A percentile compares a stretch with the other conserved stretches of the same genome.
Evolutionary conservation across 2,113 vertebrate species (phyloP).

Genomic region (Misgurnus mizolepis): DNA sequence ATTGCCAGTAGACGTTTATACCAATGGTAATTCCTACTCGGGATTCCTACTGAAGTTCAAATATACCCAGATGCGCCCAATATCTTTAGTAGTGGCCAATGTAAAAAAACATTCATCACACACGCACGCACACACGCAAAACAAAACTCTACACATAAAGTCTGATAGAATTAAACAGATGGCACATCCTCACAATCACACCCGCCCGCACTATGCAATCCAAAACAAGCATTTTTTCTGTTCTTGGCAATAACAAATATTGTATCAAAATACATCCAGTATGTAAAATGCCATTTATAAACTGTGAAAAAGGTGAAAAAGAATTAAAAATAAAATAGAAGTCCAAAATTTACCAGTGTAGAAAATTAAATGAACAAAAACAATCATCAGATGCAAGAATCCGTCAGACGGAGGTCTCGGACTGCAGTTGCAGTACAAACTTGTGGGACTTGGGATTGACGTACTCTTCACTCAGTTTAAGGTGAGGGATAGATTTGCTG

Average conservation of each 20-base stretch:
- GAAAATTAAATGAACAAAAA: constrained; percentile 59
- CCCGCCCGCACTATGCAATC: constrained; percentile 33
- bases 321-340: constrained; percentile 61
- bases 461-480: constrained; percentile 92
- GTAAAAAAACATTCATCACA: constrained; percentile 9
- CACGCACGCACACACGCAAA: constrained; percentile 5
- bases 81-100: neutral
- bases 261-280: constrained; percentile 53
- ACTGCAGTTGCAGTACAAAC: constrained; percentile 94
- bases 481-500: constrained; percentile 86
- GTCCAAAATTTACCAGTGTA: constrained; percentile 39
- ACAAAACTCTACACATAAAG: neutral
- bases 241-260: constrained; percentile 36
- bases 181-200: constrained; percentile 35
- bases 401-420: constrained; percentile 89
- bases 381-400: constrained; percentile 19
- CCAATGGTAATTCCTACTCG: neutral
- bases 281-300: constrained; percentile 44
- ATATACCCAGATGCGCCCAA: too few species aligned
- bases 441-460: constrained; percentile 97
- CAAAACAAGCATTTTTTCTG: constrained; percentile 40
- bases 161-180: neutral
- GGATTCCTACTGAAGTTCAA: too few species aligned
- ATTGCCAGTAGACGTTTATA: neutral
- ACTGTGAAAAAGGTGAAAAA: constrained; percentile 49